Conservation (phyloP, 2,888 invertebrate species). For the Neoaliturus tenellus region DNA sequence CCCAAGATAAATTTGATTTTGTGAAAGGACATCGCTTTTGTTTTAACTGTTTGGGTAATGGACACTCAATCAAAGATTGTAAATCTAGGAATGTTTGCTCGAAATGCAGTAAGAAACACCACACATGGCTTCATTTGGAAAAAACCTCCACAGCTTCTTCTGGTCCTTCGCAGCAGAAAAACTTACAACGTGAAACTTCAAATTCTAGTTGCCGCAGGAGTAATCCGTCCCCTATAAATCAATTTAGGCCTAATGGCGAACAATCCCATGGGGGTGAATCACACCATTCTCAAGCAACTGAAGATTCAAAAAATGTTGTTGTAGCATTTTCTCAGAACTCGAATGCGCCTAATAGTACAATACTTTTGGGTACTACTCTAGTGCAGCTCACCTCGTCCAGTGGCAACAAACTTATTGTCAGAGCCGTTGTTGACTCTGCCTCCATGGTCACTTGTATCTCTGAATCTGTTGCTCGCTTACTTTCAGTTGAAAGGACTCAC, state of each 20-base stretch:
- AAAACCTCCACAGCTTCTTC: too few species aligned
- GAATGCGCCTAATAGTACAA: background rate
- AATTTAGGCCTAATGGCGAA: background rate
- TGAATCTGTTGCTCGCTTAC: background rate
- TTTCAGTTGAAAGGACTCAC: background rate
- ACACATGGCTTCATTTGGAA: background rate
- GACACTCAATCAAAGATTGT: background rate
- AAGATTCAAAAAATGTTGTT: background rate
- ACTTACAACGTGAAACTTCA: too few species aligned
- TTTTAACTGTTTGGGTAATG: background rate
- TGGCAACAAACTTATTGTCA: background rate
- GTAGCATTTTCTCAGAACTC: background rate
- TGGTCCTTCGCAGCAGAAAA: too few species aligned
- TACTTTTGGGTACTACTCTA: slow-evolving; percentile 17
- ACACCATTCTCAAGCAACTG: background rate
- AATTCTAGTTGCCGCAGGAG: too few species aligned
- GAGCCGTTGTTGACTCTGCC: slow-evolving; percentile 23
- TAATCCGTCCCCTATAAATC: background rate
- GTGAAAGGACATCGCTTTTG: background rate
- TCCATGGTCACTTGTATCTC: slow-evolving; percentile 6
- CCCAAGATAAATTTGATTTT: background rate
- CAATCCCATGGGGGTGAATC: too few species aligned
- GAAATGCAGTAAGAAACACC: background rate
- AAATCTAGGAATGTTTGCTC: background rate
- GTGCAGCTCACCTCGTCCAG: background rate